A percentile compares a stretch with the other conserved stretches of the same genome.
Evolutionary conservation across 2,888 invertebrate genomes (phyloP).

Genomic region (Acanthoscelides obtectus): DNA sequence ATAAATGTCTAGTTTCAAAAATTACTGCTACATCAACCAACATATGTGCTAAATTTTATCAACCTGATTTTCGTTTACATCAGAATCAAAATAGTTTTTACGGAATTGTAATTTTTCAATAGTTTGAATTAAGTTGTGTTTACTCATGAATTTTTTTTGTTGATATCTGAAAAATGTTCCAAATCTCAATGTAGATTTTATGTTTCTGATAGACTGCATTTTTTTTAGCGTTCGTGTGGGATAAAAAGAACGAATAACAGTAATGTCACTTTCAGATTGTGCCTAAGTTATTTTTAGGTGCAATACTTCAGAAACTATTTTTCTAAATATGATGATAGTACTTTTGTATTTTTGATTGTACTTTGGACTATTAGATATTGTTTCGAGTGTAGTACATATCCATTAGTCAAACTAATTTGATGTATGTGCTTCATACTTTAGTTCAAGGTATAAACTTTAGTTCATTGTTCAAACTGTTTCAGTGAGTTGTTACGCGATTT

Average conservation of each 20-base stretch:
- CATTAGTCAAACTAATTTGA: no score
- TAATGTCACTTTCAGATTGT: background rate
- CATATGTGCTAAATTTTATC: no score
- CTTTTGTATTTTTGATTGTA: background rate
- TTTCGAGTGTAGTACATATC: no score
- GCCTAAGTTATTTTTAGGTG: background rate
- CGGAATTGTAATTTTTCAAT: no score
- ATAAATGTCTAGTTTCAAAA: no score
- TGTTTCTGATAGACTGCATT: constrained; percentile 1
- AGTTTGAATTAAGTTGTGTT: background rate
- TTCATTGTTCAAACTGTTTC: background rate
- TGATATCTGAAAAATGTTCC: background rate
- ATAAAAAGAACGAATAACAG: background rate
- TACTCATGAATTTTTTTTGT: background rate
- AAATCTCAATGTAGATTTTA: background rate
- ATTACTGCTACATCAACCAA: no score
- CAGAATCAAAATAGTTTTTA: no score
- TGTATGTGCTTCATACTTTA: no score
- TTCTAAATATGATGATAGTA: background rate
- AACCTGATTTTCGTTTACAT: no score
- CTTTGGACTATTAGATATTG: background rate
- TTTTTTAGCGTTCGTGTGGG: background rate
- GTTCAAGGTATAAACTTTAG: no score
- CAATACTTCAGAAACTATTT: background rate
- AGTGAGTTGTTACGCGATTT: background rate